These are phyloP conservation scores for Triplophysa tibetana DNA, from an alignment of 2,113 vertebrate species.

Conservation along the genomic window DNA sequence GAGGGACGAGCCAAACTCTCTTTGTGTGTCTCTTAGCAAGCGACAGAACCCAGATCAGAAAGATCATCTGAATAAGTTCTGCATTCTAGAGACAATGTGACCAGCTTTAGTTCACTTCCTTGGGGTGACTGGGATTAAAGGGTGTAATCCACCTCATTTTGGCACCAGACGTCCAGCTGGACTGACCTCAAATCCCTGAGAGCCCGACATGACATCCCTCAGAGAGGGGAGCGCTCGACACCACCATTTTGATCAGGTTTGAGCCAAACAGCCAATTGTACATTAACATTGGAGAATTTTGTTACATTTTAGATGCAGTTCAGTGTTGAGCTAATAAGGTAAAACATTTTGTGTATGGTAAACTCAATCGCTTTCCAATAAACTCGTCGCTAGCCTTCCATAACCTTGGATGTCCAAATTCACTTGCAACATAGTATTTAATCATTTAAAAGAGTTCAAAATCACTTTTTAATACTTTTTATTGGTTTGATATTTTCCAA, in stretches of 20 bases:
- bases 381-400: too few species aligned
- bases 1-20: conserved; percentile 22
- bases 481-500: too few species aligned
- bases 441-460: too few species aligned
- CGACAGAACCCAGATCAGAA: conserved; percentile 15
- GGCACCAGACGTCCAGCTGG: conserved; percentile 55
- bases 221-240: background rate
- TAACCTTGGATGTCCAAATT: too few species aligned
- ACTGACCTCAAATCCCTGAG: conserved; percentile 51
- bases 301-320: background rate
- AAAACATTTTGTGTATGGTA: background rate
- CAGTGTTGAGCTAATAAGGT: background rate
- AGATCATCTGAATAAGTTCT: conserved; percentile 29
- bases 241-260: conserved; percentile 34
- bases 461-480: too few species aligned
- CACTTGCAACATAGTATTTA: too few species aligned
- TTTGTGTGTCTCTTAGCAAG: conserved; percentile 22
- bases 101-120: conserved; percentile 51
- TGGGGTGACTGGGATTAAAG: conserved; percentile 54
- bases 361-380: too few species aligned
- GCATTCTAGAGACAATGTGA: conserved; percentile 42
- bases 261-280: background rate
- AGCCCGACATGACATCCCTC: conserved; percentile 31
- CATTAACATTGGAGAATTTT: background rate
- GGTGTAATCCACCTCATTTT: conserved; percentile 52